A percentile compares a stretch with the other conserved stretches of the same genome.
Conservation (phyloP, 2,888 invertebrate genomes). For the Hydrotaea diabolus region DNA sequence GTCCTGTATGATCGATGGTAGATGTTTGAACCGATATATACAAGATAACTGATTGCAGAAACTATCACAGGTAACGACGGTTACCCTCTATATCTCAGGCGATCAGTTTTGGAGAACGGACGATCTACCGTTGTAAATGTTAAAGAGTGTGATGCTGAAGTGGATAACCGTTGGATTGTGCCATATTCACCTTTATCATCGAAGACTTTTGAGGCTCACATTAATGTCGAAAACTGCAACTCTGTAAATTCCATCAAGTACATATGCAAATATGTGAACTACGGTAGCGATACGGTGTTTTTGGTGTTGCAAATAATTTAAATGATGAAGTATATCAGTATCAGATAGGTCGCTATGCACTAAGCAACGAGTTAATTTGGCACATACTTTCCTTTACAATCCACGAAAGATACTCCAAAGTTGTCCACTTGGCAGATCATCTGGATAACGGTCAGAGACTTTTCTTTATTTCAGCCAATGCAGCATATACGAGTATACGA, state of each 20-base stretch:
- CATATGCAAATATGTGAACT: conserved; percentile 80
- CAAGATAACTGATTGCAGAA: conserved; percentile 34
- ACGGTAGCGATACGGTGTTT: conserved; percentile 77
- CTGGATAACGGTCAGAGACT: conserved; percentile 42
- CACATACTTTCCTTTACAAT: conserved; percentile 46
- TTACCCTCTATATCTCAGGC: conserved; percentile 71
- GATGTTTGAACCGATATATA: conserved; percentile 34
- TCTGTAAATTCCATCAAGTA: conserved; percentile 79
- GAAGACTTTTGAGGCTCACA: conserved; percentile 74
- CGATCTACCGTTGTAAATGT: conserved; percentile 50
- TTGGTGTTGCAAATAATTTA: conserved; percentile 71
- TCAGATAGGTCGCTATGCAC: conserved; percentile 70
- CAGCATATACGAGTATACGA: no score
- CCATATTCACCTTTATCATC: conserved; percentile 72
- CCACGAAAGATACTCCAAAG: conserved; percentile 53
- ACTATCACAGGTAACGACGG: conserved; percentile 69
- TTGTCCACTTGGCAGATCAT: conserved; percentile 55
- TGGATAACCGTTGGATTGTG: conserved; percentile 76
- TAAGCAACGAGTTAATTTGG: conserved; percentile 54
- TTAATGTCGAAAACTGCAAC: conserved; percentile 79
- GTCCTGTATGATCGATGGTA: background rate
- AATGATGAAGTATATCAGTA: conserved; percentile 50
- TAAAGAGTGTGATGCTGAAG: conserved; percentile 48
- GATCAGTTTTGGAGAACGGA: conserved; percentile 55
- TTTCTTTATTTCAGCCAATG: conserved; percentile 34